Percentiles rank a stretch among this genome's conserved stretches.
These are phyloP conservation scores for Plutella xylostella DNA, from an alignment of 2,888 invertebrate genomes.

Conservation along the genomic window DNA sequence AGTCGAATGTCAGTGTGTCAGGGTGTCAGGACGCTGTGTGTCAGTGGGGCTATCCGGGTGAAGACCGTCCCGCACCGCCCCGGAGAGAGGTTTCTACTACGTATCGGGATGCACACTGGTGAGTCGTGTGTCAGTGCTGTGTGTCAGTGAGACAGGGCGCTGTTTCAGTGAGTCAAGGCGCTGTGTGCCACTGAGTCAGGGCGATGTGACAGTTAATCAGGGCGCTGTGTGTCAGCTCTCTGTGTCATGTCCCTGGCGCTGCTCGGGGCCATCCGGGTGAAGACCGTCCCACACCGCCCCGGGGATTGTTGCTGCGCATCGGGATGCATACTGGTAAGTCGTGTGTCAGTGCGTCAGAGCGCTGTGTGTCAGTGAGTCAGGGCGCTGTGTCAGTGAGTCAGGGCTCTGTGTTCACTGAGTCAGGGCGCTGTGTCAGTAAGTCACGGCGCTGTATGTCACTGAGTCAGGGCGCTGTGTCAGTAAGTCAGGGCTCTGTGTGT, in stretches of 20 bases:
- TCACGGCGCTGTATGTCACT: neutral
- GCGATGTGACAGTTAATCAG: neutral
- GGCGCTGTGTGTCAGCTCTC: neutral
- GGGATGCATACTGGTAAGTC: slow-evolving; percentile 89
- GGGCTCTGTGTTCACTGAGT: no score
- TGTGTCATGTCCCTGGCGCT: neutral
- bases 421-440: neutral
- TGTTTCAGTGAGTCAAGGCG: neutral
- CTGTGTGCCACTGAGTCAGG: neutral
- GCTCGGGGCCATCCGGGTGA: neutral
- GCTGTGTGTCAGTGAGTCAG: no score
- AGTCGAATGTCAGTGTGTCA: no score
- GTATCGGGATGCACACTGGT: slow-evolving; percentile 95
- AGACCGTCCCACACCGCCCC: neutral
- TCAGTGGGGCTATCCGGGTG: no score
- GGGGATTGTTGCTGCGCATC: slow-evolving; percentile 86
- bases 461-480: neutral
- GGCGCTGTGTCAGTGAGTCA: neutral
- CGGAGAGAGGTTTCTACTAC: slow-evolving; percentile 84
- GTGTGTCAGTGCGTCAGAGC: no score
- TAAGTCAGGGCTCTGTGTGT: neutral
- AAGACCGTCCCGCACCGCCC: slow-evolving; percentile 95
- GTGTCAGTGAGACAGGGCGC: neutral
- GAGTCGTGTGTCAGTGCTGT: slow-evolving; percentile 3
- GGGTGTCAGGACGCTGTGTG: no score